A percentile compares a stretch with the other conserved stretches of the same genome.
Conservation (phyloP, 2,113 vertebrate genomes). For the Carlito syrichta region DNA sequence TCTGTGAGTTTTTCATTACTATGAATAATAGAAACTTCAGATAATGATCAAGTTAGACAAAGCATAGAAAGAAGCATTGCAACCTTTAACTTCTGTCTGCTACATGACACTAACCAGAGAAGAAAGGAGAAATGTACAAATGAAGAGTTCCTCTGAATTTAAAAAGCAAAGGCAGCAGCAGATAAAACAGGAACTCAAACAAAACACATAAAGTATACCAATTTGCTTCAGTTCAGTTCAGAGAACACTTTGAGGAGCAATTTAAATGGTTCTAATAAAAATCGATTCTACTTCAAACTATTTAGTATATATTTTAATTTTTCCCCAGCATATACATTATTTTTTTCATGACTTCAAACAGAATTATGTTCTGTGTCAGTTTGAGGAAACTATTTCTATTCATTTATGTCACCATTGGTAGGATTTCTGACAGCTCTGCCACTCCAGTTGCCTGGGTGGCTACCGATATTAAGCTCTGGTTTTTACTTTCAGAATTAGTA, state of each 20-base stretch:
- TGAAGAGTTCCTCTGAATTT: not conserved
- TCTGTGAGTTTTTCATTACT: not conserved
- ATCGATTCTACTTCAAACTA: not conserved
- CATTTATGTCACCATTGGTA: not conserved
- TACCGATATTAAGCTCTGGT: not conserved
- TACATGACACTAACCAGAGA: not conserved
- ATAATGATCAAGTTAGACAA: not conserved
- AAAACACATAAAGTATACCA: not conserved
- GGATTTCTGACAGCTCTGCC: not conserved
- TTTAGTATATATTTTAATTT: not conserved
- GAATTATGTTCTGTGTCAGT: not conserved
- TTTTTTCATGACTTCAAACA: not conserved
- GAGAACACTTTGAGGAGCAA: not conserved
- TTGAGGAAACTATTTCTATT: not conserved
- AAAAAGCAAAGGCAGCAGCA: not conserved
- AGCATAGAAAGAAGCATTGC: not conserved
- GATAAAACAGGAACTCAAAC: not conserved
- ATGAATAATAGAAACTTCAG: not conserved
- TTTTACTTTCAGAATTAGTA: not conserved
- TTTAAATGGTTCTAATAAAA: not conserved
- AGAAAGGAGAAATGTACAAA: not conserved
- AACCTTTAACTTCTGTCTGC: not conserved
- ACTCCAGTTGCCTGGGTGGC: not conserved
- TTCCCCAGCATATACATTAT: not conserved
- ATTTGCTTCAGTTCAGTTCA: not conserved